These are phyloP conservation scores for Novumbra hubbsi DNA, from an alignment of 2,797 vertebrate species.

Conservation along the genomic window DNA sequence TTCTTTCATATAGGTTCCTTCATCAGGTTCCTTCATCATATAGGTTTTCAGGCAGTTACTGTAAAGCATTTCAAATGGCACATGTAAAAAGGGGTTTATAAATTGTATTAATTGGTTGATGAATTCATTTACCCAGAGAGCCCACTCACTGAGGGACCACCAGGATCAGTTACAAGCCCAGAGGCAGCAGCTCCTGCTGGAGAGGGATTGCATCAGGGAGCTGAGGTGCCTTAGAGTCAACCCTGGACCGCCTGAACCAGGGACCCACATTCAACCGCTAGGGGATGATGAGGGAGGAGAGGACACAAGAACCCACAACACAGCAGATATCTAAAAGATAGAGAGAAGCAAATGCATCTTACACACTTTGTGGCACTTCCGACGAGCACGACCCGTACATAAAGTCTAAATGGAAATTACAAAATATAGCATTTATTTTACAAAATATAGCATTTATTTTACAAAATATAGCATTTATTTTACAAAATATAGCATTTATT, in stretches of 20 bases:
- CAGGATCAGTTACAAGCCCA: constrained; percentile 43
- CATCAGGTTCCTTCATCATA: too few relatives aligned
- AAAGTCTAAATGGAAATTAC: too few relatives aligned
- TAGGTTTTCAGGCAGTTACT: too few relatives aligned
- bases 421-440: too few relatives aligned
- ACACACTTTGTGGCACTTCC: neutral
- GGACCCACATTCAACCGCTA: neutral
- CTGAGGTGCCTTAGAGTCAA: constrained; percentile 28
- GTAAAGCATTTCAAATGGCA: too few relatives aligned
- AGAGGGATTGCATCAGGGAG: constrained; percentile 48
- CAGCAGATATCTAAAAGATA: constrained; percentile 2
- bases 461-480: too few relatives aligned
- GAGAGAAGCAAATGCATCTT: neutral
- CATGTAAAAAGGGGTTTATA: neutral
- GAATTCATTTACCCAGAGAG: constrained; percentile 20
- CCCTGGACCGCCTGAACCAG: neutral
- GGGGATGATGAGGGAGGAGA: neutral
- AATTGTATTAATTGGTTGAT: neutral
- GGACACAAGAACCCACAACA: neutral
- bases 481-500: too few relatives aligned
- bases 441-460: too few relatives aligned
- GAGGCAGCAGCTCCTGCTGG: constrained; percentile 47
- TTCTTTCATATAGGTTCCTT: too few relatives aligned
- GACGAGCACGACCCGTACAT: too few relatives aligned
- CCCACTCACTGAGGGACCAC: constrained; percentile 32